phyloP scores from a whole-genome alignment of 2,797 vertebrate genomes.

The Loriculus beryllinus region DNA sequence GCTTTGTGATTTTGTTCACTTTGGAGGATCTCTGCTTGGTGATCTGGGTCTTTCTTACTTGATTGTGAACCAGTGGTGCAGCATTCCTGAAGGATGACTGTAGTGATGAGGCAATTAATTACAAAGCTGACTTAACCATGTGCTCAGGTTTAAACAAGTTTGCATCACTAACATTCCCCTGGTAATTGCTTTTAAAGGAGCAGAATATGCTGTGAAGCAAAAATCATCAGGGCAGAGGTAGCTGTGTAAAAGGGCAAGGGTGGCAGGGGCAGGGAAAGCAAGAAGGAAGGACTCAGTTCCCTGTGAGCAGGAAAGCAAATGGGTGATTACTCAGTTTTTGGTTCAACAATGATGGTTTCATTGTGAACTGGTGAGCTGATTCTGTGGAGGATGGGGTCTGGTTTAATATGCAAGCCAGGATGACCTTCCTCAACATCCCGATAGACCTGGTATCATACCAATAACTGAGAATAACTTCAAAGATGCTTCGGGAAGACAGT shows the following conservation, averaged over 20 bases:
- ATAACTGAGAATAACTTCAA: not conserved
- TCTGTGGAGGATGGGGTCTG: not conserved
- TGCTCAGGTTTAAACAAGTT: constrained; percentile 68
- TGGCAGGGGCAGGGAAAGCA: not conserved
- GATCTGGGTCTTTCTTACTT: not conserved
- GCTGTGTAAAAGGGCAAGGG: not conserved
- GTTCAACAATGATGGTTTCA: not conserved
- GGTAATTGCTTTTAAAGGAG: constrained; percentile 33
- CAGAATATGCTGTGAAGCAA: not conserved
- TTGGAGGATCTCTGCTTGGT: not conserved
- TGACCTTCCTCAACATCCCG: not conserved
- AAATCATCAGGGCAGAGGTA: not conserved
- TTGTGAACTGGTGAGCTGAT: not conserved
- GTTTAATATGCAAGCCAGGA: not conserved
- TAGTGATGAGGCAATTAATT: constrained; percentile 67
- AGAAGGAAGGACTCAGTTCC: not conserved
- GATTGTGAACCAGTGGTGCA: not conserved
- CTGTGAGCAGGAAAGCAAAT: fast-evolving
- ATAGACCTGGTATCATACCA: not conserved
- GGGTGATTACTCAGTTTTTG: fast-evolving
- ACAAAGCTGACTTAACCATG: constrained; percentile 43
- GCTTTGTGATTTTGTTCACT: not conserved
- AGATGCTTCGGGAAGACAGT: not conserved
- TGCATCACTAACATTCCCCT: constrained; percentile 49
- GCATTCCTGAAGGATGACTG: constrained; percentile 59